Base-by-base conservation (phyloP, 2,797 vertebrate species). In the Pangasius mekongensis region DNA sequence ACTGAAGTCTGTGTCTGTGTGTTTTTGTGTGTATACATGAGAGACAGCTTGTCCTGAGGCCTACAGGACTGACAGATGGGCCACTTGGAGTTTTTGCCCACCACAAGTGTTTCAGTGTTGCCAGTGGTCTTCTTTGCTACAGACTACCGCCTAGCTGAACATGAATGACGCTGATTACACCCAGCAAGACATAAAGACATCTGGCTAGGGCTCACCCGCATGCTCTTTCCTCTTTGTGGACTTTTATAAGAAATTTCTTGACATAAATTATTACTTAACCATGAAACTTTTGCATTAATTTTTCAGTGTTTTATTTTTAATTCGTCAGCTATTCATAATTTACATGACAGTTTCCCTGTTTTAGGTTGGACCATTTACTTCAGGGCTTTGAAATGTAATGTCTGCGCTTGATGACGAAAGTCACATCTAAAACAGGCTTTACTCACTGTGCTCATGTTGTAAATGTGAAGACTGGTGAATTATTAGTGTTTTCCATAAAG, bases 261-360 rank as follows among this genome's bases (percentile, higher is more conserved):
- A 90, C 91, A 91, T 87, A 86, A 91, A 82, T 89, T 85, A 94
- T 96, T 92, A 95, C 95, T 96, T 94, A 95, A 90, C 86, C 76
- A 95, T 89, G 93, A 94, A 76, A 90, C 71, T 49, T 74, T 54
- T 33, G 9, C 95, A 95, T 95, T 66, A 93, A 95, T 95, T 86
- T 94, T 95, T 96, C 89, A 96, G 71, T 0, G 86, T 93, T 95
- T 96, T 94, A 96, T 93, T 95, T 95, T 95, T 96, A 96, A 95
- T 94, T 95, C 93, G 71, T 95, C 88, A 93, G 90, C 94, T 94
- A 94, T 96, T 95, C 93, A 96, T 96, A 94, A 96, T 96, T 96
- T 92, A 96, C 91, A 89, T 83, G 92, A 94, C 94, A 94, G 93
- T 92, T 92, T 91, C 92, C 90, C 92, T 93, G 93, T 95, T 93